Evolutionary conservation across 2,797 vertebrate genomes (phyloP).

Genomic region (Notolepis coatsorum): DNA sequence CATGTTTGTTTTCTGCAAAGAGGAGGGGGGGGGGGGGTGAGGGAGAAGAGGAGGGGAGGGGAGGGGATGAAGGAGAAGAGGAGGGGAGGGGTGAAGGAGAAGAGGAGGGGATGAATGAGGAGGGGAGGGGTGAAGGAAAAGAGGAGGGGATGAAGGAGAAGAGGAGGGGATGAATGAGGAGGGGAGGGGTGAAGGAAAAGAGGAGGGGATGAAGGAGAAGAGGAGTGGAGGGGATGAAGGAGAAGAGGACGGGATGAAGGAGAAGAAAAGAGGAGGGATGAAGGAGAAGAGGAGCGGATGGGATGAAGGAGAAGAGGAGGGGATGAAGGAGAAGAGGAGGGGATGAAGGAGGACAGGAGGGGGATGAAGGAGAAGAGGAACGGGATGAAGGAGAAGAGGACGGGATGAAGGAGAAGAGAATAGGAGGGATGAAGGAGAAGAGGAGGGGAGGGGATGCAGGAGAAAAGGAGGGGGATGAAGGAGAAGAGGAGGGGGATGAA

Average conservation of each 20-base stretch:
- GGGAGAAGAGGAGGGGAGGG: conserved; percentile 8
- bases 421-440: conserved; percentile 27
- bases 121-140: too few species aligned
- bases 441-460: conserved; percentile 13
- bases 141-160: too few species aligned
- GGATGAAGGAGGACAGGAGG: conserved; percentile 19
- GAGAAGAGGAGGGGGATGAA: conserved; percentile 13
- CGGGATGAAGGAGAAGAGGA: conserved; percentile 8
- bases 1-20: conserved; percentile 49
- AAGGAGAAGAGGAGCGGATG: conserved; percentile 11
- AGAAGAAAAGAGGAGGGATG: conserved; percentile 23
- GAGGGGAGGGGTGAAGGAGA: too few species aligned
- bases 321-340: too few species aligned
- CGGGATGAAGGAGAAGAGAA: conserved; percentile 18
- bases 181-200: conserved; percentile 10
- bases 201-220: conserved; percentile 33
- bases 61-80: conserved; percentile 22
- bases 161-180: too few species aligned
- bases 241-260: conserved; percentile 23
- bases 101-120: too few species aligned
- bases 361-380: too few species aligned
- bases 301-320: too few species aligned
- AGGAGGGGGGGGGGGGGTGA: conserved; percentile 26
- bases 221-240: conserved; percentile 42
- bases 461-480: conserved; percentile 20